Base-by-base conservation (phyloP, 2,888 invertebrate species). In the Rhogogaster chlorosoma region DNA sequence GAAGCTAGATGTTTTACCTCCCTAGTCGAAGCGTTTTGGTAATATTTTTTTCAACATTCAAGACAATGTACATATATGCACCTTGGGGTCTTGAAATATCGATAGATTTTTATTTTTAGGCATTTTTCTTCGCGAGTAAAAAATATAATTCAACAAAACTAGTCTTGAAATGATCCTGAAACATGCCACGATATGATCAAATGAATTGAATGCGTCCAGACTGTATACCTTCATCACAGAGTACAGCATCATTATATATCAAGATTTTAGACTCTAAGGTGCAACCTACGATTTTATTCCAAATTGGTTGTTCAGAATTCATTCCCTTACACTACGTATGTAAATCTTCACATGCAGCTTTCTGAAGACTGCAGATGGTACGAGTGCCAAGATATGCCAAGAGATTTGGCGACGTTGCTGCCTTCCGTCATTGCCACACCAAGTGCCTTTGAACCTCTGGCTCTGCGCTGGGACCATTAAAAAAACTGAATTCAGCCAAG, bases 1-100 rank as follows among this genome's bases (percentile, higher is more conserved):
- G 61, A 93, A 93, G 87, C 86, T 93, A 57, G 92, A 92, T 22
- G 91, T 93, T 83, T 84, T 92, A 84, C 90, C 91, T 82, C 90
- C 91, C 71, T 92, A 91, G 90, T 85, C 67, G 22, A 42, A 64
- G 82, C 67, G 45, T 71, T 26, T n/a, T 29, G 83, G 83, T 83
- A 83, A 83, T 5, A 32, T 61, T 80, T 12, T 32, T 26, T 32
- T 32, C 1, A 42, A 78, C 57, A 49, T 61, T 38, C 26, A 26
- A 32, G 32, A 15, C n/a, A n/a, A n/a, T n/a, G n/a, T n/a, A 15
- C 12, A 15, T 45, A 45, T 45, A 45, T 4, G 45, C 15, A 45
- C 45, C 12, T 45, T 45, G 45, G 45, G 3, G 45, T 45, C 0
- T 45, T 15, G 45, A 45, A 12, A 45, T 45, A 45, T 45, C 15